Conservation (phyloP, 2,797 vertebrate species). For the Sebastes oblongus region DNA sequence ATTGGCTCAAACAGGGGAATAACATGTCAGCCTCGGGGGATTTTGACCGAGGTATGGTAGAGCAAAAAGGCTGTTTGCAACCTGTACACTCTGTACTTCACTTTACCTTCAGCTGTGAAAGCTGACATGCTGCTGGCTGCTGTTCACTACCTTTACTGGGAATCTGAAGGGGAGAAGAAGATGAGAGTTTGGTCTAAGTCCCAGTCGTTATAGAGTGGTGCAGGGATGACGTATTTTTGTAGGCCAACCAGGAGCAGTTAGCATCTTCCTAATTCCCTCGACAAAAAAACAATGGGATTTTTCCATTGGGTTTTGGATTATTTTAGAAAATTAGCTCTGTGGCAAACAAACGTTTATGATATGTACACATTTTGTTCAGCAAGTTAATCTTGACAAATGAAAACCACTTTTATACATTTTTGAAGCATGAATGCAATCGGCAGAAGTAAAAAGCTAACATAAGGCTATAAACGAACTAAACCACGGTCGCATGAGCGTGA, state of each 20-base stretch:
- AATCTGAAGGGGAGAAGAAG: neutral
- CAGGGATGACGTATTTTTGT: too few relatives aligned
- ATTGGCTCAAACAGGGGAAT: conserved; percentile 66
- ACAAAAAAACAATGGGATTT: fast-evolving
- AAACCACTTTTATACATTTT: too few relatives aligned
- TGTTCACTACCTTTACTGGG: neutral
- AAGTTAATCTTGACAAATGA: too few relatives aligned
- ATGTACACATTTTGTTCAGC: fast-evolving
- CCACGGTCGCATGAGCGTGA: too few relatives aligned
- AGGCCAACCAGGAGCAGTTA: fast-evolving
- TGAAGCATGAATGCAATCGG: too few relatives aligned
- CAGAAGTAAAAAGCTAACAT: too few relatives aligned
- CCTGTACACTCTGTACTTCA: conserved; percentile 25
- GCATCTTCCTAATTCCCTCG: too few relatives aligned
- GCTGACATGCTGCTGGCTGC: conserved; percentile 27
- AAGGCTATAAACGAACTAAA: too few relatives aligned
- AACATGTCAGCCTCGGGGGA: conserved; percentile 56
- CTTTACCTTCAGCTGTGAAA: conserved; percentile 34
- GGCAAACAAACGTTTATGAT: too few relatives aligned
- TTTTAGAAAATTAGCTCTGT: too few relatives aligned
- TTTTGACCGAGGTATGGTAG: conserved; percentile 42
- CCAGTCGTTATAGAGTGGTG: too few relatives aligned
- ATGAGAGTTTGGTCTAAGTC: neutral
- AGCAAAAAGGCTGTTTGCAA: conserved; percentile 42
- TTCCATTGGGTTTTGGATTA: fast-evolving